Percentiles rank a stretch among this genome's conserved stretches.
These are phyloP conservation scores for Brachylomia viminalis DNA, from an alignment of 2,888 invertebrate genomes.

Conservation along the genomic window DNA sequence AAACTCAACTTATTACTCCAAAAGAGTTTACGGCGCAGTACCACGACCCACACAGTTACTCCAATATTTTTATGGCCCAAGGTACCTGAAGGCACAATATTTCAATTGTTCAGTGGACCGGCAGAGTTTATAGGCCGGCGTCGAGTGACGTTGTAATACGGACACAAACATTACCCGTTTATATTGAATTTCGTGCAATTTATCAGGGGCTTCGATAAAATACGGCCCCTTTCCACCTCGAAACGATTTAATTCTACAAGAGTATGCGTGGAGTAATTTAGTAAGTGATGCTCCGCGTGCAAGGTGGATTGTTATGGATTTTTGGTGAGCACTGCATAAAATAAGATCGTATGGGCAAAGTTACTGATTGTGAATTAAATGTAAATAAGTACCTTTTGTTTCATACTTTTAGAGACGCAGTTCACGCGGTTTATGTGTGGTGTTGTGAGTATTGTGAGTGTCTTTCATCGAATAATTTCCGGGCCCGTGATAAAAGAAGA, in stretches of 20 bases:
- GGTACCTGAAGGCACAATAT: slow-evolving; percentile 81
- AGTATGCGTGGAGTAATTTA: slow-evolving; percentile 78
- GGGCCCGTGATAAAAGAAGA: background rate
- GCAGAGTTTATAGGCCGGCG: slow-evolving; percentile 84
- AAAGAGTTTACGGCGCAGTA: slow-evolving; percentile 46
- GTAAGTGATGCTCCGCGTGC: slow-evolving; percentile 73
- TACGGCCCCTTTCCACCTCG: slow-evolving; percentile 75
- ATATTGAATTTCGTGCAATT: slow-evolving; percentile 89
- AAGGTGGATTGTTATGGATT: slow-evolving; percentile 43
- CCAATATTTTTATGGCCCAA: slow-evolving; percentile 81
- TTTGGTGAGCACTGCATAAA: slow-evolving; percentile 17
- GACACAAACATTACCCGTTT: slow-evolving; percentile 89
- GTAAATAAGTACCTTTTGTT: background rate
- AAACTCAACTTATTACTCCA: slow-evolving; percentile 36
- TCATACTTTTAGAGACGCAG: background rate
- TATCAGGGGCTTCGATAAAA: slow-evolving; percentile 86
- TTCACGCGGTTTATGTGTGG: background rate
- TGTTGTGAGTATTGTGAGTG: too few species aligned
- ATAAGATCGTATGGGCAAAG: background rate
- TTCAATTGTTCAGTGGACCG: slow-evolving; percentile 86
- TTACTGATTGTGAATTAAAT: background rate
- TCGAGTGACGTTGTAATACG: slow-evolving; percentile 87
- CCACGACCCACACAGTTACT: slow-evolving; percentile 39
- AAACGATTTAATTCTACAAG: slow-evolving; percentile 82
- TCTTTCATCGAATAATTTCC: background rate